Conservation (phyloP, 2,888 invertebrate genomes). For the Nomada ruficornis region DNA sequence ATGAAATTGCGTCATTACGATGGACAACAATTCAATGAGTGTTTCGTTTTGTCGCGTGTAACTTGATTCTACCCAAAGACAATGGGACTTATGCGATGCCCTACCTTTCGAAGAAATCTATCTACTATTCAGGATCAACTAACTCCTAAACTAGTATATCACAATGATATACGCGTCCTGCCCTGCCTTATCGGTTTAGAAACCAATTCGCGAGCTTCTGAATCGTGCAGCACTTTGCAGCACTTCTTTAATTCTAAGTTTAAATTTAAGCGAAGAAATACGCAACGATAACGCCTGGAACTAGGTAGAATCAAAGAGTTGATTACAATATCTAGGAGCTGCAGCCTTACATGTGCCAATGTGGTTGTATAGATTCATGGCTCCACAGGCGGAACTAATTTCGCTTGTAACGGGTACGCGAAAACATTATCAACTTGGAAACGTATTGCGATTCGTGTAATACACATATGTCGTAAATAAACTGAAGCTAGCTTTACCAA, state of each 20-base stretch:
- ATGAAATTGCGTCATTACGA: slow-evolving; percentile 13
- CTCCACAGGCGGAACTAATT: slow-evolving; percentile 21
- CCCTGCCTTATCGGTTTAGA: slow-evolving; percentile 26
- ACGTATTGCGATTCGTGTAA: not conserved
- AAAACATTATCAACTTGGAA: not conserved
- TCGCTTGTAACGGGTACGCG: slow-evolving; percentile 28
- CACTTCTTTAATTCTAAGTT: too few relatives aligned
- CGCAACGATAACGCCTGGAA: not conserved
- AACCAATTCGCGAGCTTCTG: not conserved
- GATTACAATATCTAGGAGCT: slow-evolving; percentile 69
- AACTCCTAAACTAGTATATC: slow-evolving; percentile 39
- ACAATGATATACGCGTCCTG: slow-evolving; percentile 39
- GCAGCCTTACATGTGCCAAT: slow-evolving; percentile 71
- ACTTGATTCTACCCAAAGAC: slow-evolving; percentile 23
- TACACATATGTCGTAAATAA: not conserved
- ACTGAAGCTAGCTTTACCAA: not conserved
- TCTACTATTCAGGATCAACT: not conserved
- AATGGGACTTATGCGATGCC: not conserved
- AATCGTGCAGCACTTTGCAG: not conserved
- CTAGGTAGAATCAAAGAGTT: slow-evolving; percentile 69
- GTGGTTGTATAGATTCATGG: slow-evolving; percentile 53
- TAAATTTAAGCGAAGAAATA: too few relatives aligned
- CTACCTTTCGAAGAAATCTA: slow-evolving; percentile 14
- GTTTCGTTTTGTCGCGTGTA: not conserved
- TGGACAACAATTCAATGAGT: not conserved